phyloP scores from a whole-genome alignment of 2,113 vertebrate genomes.

The Periophthalmus modestus region DNA sequence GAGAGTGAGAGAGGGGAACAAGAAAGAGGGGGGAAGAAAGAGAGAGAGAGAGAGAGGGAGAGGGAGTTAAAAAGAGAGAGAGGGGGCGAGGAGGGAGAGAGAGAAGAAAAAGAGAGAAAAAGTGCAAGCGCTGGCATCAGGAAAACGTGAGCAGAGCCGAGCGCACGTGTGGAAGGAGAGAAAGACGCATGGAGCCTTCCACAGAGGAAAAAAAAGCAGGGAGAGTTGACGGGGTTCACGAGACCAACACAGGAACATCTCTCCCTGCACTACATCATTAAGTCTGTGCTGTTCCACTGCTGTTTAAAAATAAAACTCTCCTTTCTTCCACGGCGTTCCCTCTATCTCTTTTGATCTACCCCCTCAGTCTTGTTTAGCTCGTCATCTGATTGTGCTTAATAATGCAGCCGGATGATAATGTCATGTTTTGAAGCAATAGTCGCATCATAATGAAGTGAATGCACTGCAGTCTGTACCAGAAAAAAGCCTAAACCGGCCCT shows the following conservation, averaged over 20 bases:
- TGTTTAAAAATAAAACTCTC: conserved; percentile 1
- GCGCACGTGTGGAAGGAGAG: conserved; percentile 10
- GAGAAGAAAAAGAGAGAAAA: conserved; percentile 9
- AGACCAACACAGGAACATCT: background rate
- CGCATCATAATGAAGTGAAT: background rate
- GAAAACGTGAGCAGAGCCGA: conserved; percentile 31
- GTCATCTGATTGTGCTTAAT: background rate
- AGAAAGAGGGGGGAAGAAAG: background rate
- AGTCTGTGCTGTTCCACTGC: background rate
- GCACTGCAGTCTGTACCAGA: background rate
- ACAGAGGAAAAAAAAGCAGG: background rate
- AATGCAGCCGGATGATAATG: background rate
- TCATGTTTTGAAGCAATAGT: background rate
- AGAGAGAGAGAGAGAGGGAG: background rate
- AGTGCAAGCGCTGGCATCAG: conserved; percentile 32
- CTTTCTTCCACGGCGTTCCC: background rate
- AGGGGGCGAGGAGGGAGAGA: background rate
- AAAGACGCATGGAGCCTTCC: conserved; percentile 20
- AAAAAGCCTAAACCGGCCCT: background rate
- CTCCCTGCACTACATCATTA: background rate
- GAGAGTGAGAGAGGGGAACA: no score
- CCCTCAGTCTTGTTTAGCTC: background rate
- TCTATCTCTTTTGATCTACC: background rate
- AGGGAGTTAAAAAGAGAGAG: no score
- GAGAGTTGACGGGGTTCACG: background rate